phyloP scores from a whole-genome alignment of 2,113 vertebrate species.

The Lepus timidus region DNA sequence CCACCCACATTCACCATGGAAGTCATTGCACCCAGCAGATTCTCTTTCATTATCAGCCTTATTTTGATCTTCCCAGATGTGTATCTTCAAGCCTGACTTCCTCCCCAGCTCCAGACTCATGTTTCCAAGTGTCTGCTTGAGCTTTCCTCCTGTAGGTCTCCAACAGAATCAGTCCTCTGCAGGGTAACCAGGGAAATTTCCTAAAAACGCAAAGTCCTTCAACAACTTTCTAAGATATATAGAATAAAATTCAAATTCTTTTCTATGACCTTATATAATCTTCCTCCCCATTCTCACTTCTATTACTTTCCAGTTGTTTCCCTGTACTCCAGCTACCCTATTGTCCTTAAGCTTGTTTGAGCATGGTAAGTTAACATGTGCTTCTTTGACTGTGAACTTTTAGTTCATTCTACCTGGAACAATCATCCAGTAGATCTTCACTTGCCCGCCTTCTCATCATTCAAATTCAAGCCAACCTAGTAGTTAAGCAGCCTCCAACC shows the following conservation, averaged over 20 bases:
- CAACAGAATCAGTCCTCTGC: background rate
- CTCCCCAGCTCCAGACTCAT: background rate
- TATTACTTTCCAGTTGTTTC: background rate
- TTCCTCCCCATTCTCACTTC: background rate
- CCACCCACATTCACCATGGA: background rate
- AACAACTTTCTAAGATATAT: background rate
- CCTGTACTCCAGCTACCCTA: background rate
- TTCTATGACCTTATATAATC: background rate
- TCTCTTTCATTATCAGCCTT: background rate
- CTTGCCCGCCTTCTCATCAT: background rate
- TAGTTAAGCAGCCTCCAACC: background rate
- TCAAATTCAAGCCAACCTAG: background rate
- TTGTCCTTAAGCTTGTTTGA: background rate
- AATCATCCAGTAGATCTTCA: background rate
- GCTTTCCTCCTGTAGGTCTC: background rate
- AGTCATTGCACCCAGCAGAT: background rate
- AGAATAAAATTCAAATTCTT: background rate
- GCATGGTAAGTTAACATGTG: background rate
- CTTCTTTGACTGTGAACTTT: background rate
- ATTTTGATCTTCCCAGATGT: background rate
- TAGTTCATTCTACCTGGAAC: background rate
- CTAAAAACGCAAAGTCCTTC: background rate
- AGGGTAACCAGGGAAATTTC: background rate
- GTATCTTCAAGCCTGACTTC: background rate
- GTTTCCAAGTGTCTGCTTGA: background rate